Evolutionary conservation across 2,797 vertebrate genomes (phyloP), one percentile per base, ranked within the genome.

Genomic region (Falco peregrinus): DNA sequence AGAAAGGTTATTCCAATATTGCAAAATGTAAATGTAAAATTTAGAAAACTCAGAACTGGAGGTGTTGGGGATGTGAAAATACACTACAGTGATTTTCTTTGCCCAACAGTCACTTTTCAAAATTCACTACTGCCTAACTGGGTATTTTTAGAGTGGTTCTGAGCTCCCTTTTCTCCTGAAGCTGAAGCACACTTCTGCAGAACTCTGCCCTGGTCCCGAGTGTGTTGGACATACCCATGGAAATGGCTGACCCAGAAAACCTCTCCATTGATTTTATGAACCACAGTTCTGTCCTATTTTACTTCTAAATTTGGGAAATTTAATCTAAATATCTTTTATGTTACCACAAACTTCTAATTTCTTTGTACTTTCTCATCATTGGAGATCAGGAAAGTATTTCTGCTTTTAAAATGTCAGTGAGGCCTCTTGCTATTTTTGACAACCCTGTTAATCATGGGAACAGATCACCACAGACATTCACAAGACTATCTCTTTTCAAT

Each of bases 1-100:
- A 31, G 3, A 28, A 56, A 56, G 2, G 1, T 17, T 61, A 79
- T 65, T 84, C 7, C 7, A 84, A 37, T 12, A 7, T 41, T 41
- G 4, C 3, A 57, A 68, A 84, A 81, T 16, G 31, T 54, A 87
- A 78, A 78, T 22, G n/a, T 37, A n/a, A 85, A 61, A 7, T 10
- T 17, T 43, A 60, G 33, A 76, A 79, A 79, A 39, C 6, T 59
- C 28, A 25, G 39, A 95, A 75, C 17, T 47, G 18, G 8, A 16
- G 5, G 2, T 50, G 1, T 13, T 61, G 11, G 3, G 2, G 2
- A 4, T 53, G 8, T 35, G 20, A 15, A 69, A 83, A 63, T 6
- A 35, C 13, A 73, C 9, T 13, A 65, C 1, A 0, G 24, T 33
- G 14, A 69, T 48, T 61, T 87, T 75, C 7, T 54, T n/a, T 60